Conservation (phyloP, 1,140 invertebrate genomes). For the Patella vulgata region DNA sequence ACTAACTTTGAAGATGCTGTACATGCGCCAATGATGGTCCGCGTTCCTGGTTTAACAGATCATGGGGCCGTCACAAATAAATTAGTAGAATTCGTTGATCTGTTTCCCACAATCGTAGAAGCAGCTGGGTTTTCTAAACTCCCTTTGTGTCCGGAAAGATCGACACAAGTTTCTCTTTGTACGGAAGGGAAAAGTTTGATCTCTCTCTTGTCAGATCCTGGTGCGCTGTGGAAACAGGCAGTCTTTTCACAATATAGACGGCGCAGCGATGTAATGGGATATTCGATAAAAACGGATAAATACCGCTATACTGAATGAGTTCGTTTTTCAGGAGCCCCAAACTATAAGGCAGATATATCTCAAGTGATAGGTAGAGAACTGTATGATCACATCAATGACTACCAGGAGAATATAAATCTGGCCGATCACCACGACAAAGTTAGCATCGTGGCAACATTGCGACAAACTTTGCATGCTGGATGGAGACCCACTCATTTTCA, state of each 20-base stretch:
- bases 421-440: slow-evolving; percentile 47
- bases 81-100: slow-evolving; percentile 81
- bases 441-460: slow-evolving; percentile 32
- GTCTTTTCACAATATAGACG: slow-evolving; percentile 87
- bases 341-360: slow-evolving; percentile 72
- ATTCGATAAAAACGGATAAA: slow-evolving; percentile 75
- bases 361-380: slow-evolving; percentile 71
- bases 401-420: slow-evolving; percentile 77
- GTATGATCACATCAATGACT: slow-evolving; percentile 72
- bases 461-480: slow-evolving; percentile 38
- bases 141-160: slow-evolving; percentile 70
- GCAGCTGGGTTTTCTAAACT: slow-evolving; percentile 72
- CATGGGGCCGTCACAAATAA: slow-evolving; percentile 40
- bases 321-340: slow-evolving; percentile 49
- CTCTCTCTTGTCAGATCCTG: slow-evolving; percentile 32
- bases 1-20: slow-evolving; percentile 45
- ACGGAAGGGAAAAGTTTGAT: slow-evolving; percentile 80
- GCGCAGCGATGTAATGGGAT: slow-evolving; percentile 87
- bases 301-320: slow-evolving; percentile 86
- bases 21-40: slow-evolving; percentile 38
- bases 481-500: no score
- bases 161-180: slow-evolving; percentile 69
- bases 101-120: slow-evolving; percentile 86
- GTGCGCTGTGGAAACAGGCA: slow-evolving; percentile 50
- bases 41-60: slow-evolving; percentile 30